Evolutionary conservation across 2,888 invertebrate species (phyloP).

Genomic region (Sinotaia quadrata): DNA sequence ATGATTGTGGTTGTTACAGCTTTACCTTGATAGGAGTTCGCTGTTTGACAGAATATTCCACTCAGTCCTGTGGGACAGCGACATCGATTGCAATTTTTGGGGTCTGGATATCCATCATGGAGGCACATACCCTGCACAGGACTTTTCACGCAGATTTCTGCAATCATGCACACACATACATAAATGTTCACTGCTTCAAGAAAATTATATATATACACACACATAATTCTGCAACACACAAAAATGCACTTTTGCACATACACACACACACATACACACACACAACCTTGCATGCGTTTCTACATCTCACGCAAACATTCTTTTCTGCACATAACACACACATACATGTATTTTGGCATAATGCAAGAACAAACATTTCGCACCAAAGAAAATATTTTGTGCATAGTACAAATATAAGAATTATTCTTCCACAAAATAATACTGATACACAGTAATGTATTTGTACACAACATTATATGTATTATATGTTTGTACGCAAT

Average conservation of each 20-base stretch:
- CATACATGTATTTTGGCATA: neutral
- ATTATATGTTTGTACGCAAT: no score
- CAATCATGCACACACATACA: slow-evolving; percentile 34
- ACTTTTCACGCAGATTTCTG: slow-evolving; percentile 27
- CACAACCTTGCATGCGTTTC: neutral
- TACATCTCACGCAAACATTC: neutral
- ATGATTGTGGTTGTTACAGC: no score
- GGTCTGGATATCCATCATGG: slow-evolving; percentile 69
- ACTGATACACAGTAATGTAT: no score
- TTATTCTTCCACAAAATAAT: no score
- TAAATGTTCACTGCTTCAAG: neutral
- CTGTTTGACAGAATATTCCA: slow-evolving; percentile 58
- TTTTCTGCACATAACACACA: neutral
- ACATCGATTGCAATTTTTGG: slow-evolving; percentile 62
- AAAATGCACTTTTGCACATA: neutral
- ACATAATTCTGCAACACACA: slow-evolving; percentile 10
- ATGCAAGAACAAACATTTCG: no score
- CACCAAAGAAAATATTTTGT: no score
- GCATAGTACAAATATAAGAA: no score
- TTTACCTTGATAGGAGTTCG: slow-evolving; percentile 45
- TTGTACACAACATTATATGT: no score
- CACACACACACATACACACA: slow-evolving; percentile 5
- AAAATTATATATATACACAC: slow-evolving; percentile 13
- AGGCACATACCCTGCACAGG: slow-evolving; percentile 44
- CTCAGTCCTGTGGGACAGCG: slow-evolving; percentile 66